phyloP scores from a whole-genome alignment of 2,888 invertebrate species.

The Physocephala rufipes region DNA sequence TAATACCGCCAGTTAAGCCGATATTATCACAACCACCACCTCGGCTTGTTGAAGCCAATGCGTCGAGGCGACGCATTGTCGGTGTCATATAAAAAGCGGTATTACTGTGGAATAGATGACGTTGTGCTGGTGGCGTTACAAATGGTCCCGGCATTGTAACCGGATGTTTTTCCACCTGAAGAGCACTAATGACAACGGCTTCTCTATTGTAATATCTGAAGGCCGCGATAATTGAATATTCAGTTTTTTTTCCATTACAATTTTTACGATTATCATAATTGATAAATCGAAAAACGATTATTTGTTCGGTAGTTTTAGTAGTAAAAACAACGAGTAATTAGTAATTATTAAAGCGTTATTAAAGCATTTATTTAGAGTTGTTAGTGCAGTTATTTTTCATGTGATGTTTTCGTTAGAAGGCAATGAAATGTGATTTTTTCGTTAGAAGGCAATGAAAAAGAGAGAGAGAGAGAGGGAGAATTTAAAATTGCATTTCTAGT shows the following conservation, averaged over 20 bases:
- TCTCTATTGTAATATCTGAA: slow-evolving; percentile 89
- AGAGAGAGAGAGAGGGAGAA: slow-evolving; percentile 41
- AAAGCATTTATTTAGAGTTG: background rate
- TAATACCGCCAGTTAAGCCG: slow-evolving; percentile 27
- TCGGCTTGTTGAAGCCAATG: slow-evolving; percentile 53
- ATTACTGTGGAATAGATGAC: slow-evolving; percentile 70
- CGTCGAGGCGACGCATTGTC: slow-evolving; percentile 71
- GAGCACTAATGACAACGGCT: slow-evolving; percentile 90
- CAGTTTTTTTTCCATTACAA: slow-evolving; percentile 35
- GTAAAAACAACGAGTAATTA: background rate
- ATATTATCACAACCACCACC: too few species aligned
- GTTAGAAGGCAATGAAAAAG: slow-evolving; percentile 44
- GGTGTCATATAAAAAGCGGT: slow-evolving; percentile 76
- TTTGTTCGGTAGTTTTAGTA: background rate
- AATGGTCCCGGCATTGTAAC: slow-evolving; percentile 87
- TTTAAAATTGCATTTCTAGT: slow-evolving; percentile 17
- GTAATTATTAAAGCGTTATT: slow-evolving; percentile 3
- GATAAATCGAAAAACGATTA: background rate
- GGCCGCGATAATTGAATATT: background rate
- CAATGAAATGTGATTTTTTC: slow-evolving; percentile 16
- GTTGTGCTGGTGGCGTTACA: slow-evolving; percentile 75
- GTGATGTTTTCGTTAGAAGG: too few species aligned
- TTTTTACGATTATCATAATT: slow-evolving; percentile 43
- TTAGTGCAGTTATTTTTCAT: slow-evolving; percentile 28
- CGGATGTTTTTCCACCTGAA: slow-evolving; percentile 92